Evolutionary conservation across 2,888 invertebrate genomes (phyloP).

Genomic region (Flexamia atlantica): DNA sequence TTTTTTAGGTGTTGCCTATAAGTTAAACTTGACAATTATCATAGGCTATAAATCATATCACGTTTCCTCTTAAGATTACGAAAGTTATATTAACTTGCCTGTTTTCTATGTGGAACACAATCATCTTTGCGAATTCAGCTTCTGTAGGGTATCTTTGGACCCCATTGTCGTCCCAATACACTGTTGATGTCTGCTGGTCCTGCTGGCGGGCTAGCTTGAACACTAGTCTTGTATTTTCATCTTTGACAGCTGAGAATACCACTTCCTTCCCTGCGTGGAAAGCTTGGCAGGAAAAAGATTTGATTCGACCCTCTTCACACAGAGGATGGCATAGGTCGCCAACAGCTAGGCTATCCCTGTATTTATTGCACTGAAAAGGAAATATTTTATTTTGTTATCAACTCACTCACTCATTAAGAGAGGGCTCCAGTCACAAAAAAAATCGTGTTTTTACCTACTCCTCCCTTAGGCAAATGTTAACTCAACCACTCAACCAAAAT

Average conservation of each 20-base stretch:
- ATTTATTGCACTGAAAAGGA: constrained; percentile 69
- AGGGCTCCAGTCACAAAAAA: too few species aligned
- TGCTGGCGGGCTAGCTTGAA: constrained; percentile 77
- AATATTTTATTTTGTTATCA: not conserved
- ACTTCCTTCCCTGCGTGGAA: constrained; percentile 80
- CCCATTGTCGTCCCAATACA: constrained; percentile 67
- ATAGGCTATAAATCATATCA: too few species aligned
- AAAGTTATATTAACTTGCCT: constrained; percentile 71
- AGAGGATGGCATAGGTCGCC: constrained; percentile 82
- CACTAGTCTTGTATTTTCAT: constrained; percentile 77
- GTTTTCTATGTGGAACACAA: constrained; percentile 63
- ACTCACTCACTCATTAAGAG: too few species aligned
- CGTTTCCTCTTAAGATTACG: too few species aligned
- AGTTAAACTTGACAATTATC: too few species aligned
- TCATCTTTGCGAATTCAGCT: constrained; percentile 65
- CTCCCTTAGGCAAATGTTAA: too few species aligned
- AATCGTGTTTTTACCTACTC: too few species aligned
- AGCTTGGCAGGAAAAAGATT: constrained; percentile 79
- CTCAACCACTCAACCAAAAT: too few species aligned
- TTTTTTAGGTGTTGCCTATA: too few species aligned
- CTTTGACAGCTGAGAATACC: constrained; percentile 80
- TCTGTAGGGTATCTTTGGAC: constrained; percentile 67
- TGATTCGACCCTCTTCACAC: constrained; percentile 78
- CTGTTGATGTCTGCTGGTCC: constrained; percentile 62
- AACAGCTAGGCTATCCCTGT: constrained; percentile 77